Evolutionary conservation across 2,113 vertebrate genomes (phyloP).

Genomic region (Turdus rufiventris): DNA sequence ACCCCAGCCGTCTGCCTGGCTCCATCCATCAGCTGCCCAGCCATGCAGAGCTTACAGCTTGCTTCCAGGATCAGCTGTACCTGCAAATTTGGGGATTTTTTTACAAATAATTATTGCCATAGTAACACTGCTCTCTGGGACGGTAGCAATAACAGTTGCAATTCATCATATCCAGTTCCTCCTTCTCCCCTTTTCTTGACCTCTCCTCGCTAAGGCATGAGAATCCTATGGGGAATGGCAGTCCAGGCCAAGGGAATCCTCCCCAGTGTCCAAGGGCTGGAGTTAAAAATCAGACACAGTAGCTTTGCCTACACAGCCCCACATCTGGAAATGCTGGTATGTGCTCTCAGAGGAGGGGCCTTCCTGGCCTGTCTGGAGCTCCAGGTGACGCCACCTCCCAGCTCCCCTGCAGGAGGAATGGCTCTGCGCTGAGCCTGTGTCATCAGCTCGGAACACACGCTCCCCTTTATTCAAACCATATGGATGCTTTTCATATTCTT

Average conservation of each 20-base stretch:
- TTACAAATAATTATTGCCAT: not conserved
- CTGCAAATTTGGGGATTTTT: not conserved
- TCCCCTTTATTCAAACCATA: not conserved
- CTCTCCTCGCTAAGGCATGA: rapidly evolving
- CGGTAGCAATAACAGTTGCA: not conserved
- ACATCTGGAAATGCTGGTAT: not conserved
- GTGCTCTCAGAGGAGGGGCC: not conserved
- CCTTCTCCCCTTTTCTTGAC: not conserved
- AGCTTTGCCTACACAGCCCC: not conserved
- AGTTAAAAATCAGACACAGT: not conserved
- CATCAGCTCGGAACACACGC: not conserved
- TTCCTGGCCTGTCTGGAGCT: not conserved
- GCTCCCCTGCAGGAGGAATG: not conserved
- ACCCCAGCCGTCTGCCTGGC: not conserved
- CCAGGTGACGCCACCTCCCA: not conserved
- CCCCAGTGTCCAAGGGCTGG: rapidly evolving
- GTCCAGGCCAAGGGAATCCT: not conserved
- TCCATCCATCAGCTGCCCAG: not conserved
- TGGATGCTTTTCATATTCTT: not conserved
- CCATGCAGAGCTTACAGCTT: rapidly evolving
- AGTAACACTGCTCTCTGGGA: not conserved
- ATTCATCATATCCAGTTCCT: not conserved
- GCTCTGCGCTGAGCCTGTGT: not conserved
- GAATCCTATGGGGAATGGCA: not conserved
- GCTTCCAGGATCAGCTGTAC: not conserved